Base-by-base conservation (phyloP, 2,888 invertebrate genomes). In the Antitype chi region DNA sequence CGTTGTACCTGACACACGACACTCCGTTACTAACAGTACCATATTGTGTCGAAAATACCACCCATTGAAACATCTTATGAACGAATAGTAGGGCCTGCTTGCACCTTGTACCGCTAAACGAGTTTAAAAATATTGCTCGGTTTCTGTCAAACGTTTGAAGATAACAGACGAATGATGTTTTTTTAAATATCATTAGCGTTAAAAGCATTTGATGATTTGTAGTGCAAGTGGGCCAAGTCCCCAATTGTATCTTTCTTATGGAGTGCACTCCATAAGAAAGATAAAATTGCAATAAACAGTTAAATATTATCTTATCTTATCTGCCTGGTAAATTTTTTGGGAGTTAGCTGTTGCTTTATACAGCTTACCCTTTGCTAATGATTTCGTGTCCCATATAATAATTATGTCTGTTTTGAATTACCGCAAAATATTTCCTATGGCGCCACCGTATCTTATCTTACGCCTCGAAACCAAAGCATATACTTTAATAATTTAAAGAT, bases 1-100 rank as follows among this genome's bases (percentile, higher is more conserved):
- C 99, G 93, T 99, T 99, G 96, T 99, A 99, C 89, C 98, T 97
- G 90, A 17, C 23, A 68, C 17, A n/a, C 20, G 6, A 47, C n/a
- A 59, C 59, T 47, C 47, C 13, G 28, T 78, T 76, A 76, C 64
- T 52, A 73, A 63, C 53, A 60, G 52, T 47, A 25, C 53, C 7
- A 2, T n/a, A 17, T 28, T 72, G 1, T 28, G 17, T 53, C 5
- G 38, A 53, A 25, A 53, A 72, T 72, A 53, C 25, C 11, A 52
- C 25, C 53, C 3, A 23, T 71, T 20, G 28, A 17, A 28, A 66
- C 28, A 17, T n/a, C n/a, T 9, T 25, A 9, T 64, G 25, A 47
- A n/a, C 15, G 23, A 38, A 66, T 25, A 25, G 1, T 52, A 20
- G 49, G 17, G 28, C 59, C 25, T 9, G 43, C 64, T 64, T 11